phyloP scores from a whole-genome alignment of 2,888 invertebrate genomes.

The Lottia scabra region DNA sequence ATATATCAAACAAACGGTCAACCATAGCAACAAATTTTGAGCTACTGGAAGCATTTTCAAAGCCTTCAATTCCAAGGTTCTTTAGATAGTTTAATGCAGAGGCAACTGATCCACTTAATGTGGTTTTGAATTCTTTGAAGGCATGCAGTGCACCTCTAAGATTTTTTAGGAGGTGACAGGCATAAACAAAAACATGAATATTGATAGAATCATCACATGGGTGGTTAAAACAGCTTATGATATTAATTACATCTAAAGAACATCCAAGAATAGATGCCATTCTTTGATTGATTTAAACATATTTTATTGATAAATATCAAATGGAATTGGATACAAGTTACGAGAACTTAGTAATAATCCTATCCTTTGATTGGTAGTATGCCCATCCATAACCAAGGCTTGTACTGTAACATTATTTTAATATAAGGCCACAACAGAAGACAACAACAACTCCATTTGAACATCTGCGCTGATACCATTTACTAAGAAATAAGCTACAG shows the following conservation, averaged over 20 bases:
- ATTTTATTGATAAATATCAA: too few relatives aligned
- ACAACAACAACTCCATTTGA: too few relatives aligned
- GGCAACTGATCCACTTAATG: neutral
- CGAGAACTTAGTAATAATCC: too few relatives aligned
- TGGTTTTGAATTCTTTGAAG: neutral
- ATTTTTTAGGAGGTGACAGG: conserved; percentile 12
- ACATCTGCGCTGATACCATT: too few relatives aligned
- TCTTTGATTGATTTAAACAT: too few relatives aligned
- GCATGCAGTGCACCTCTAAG: conserved; percentile 2
- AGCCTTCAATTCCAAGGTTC: conserved; percentile 1
- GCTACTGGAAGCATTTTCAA: neutral
- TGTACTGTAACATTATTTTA: neutral
- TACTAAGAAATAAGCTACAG: too few relatives aligned
- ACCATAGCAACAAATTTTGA: neutral
- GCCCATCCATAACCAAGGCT: neutral
- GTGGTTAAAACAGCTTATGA: neutral
- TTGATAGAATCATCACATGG: neutral
- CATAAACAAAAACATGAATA: conserved; percentile 5
- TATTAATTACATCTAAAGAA: neutral
- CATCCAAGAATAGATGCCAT: neutral
- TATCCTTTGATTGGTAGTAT: neutral
- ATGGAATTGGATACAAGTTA: too few relatives aligned
- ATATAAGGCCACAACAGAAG: neutral
- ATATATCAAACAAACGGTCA: neutral
- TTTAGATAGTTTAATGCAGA: conserved; percentile 5